Evolutionary conservation across 2,797 vertebrate genomes (phyloP).

Genomic region (Acanthopagrus latus): DNA sequence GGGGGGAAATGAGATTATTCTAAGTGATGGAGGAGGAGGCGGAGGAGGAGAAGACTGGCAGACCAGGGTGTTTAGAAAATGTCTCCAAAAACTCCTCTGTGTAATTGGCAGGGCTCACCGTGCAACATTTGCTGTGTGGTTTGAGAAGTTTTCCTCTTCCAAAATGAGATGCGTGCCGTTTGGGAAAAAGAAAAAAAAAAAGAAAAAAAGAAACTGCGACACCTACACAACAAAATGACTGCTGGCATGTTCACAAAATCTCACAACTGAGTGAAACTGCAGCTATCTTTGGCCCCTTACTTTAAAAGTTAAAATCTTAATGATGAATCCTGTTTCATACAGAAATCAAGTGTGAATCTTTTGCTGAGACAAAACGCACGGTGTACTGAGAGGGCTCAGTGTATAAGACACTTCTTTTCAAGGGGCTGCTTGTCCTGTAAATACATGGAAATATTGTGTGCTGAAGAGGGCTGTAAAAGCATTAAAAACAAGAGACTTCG

Average conservation of each 20-base stretch:
- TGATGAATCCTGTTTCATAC: background rate
- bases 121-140: conserved; percentile 74
- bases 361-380: background rate
- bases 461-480: background rate
- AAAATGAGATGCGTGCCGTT: conserved; percentile 60
- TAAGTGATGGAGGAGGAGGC: conserved; percentile 71
- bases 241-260: conserved; percentile 44
- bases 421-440: background rate
- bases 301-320: conserved; percentile 25
- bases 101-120: conserved; percentile 66
- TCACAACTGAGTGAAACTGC: conserved; percentile 31
- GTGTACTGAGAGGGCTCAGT: background rate
- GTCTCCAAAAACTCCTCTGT: conserved; percentile 69
- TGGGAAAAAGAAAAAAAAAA: background rate
- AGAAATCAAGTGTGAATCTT: background rate
- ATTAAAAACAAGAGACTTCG: background rate
- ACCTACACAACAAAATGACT: conserved; percentile 62
- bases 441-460: background rate
- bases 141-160: conserved; percentile 67
- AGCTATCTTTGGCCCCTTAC: conserved; percentile 1
- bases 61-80: conserved; percentile 67
- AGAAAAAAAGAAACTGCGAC: conserved; percentile 35
- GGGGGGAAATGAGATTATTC: conserved; percentile 72
- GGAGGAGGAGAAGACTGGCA: conserved; percentile 71
- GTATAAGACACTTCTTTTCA: background rate